Base-by-base conservation (phyloP, 2,797 vertebrate species). In the Anguilla anguilla region DNA sequence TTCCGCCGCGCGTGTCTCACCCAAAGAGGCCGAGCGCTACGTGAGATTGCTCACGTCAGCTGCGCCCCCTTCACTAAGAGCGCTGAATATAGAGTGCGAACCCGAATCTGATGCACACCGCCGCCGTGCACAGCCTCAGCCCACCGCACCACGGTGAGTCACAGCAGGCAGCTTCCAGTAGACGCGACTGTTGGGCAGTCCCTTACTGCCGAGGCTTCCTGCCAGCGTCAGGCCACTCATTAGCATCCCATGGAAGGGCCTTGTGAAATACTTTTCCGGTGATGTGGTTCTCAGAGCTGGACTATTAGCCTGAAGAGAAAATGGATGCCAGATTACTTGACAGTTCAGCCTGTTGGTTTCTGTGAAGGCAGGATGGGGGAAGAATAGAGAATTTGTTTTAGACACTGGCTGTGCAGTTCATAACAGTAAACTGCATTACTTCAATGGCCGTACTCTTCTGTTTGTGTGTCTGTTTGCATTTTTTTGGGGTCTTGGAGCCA, bases 181-280 rank as follows among this genome's bases (percentile, higher is more conserved):
- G 79, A n/a, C 79, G 9, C 9, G 46, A 7, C 25, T 2, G 35
- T 49, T 25, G 22, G 79, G 17, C 43, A 0, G 46, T 49, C 77
- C 25, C 46, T 39, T 22, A 9, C 39, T 84, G 84, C 84, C 82
- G 87, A 83, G 89, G 46, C 74, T 92, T 93, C 87, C 91, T 90
- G 89, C 88, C 87, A 92, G 90, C 77, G n/a, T 57, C 2, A 0
- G 79, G 87, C 86, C 90, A 49, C 90, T 87, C 79, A 87, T 88
- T 91, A 72, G 88, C 88, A 87, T 91, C 85, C 89, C 22, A 11
- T 83, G 88, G 93, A 93, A 92, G 74, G 6, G 89, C 35, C 22
- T 46, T 87, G 87, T 90, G 86, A 91, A 93, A 94, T 94, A 89
- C 72, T 91, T 94, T 91, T 57, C 93, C 84, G 77, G 0, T 94